phyloP scores from a whole-genome alignment of 2,888 invertebrate genomes.

The Pelosia muscerda region DNA sequence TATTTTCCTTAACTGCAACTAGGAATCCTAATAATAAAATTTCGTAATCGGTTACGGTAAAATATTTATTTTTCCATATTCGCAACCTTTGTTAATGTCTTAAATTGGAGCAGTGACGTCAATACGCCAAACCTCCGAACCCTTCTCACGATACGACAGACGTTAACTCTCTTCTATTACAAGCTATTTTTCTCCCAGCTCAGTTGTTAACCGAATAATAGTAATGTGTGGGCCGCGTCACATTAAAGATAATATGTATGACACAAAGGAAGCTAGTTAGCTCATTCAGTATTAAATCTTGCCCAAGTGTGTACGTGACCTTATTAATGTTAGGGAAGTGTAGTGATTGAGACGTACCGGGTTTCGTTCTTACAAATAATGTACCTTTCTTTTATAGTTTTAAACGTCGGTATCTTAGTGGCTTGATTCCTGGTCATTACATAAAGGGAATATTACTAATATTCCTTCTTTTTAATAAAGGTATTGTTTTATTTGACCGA shows the following conservation, averaged over 20 bases:
- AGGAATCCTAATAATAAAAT: too few species aligned
- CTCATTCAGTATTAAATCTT: not conserved
- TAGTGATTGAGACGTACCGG: not conserved
- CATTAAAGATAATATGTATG: not conserved
- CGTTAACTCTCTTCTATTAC: not conserved
- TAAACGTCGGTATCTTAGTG: too few species aligned
- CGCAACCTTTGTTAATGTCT: too few species aligned
- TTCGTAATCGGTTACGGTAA: too few species aligned
- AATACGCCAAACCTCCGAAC: not conserved
- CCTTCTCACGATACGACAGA: not conserved
- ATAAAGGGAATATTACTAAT: too few species aligned
- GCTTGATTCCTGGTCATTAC: too few species aligned
- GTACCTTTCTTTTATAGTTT: too few species aligned
- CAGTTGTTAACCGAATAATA: not conserved
- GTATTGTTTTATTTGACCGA: too few species aligned
- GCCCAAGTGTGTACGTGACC: not conserved
- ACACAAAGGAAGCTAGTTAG: not conserved
- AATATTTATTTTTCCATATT: too few species aligned
- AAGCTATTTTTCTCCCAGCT: not conserved
- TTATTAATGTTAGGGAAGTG: not conserved
- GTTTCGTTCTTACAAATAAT: not conserved
- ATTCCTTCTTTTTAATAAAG: too few species aligned
- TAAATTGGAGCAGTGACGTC: not conserved
- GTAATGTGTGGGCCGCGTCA: not conserved
- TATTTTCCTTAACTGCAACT: too few species aligned